phyloP scores from a whole-genome alignment of 2,888 invertebrate genomes.

The Drosophila anceps region DNA sequence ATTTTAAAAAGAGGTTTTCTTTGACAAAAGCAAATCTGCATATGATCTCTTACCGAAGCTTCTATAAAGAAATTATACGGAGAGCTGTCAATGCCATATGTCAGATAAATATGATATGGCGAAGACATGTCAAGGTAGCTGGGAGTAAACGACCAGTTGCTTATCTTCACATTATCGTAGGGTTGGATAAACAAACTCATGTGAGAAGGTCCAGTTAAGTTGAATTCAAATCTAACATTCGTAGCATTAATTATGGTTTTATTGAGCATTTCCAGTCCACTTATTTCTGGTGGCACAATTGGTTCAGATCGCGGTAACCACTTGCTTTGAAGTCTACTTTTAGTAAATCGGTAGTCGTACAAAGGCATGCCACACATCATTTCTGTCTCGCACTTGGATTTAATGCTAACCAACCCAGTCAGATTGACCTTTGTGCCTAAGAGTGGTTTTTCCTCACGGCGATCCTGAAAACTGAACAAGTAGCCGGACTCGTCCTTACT shows the following conservation, averaged over 20 bases:
- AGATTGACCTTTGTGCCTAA: conserved; percentile 52
- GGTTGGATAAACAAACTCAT: conserved; percentile 78
- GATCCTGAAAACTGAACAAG: conserved; percentile 85
- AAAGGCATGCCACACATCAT: conserved; percentile 80
- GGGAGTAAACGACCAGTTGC: conserved; percentile 75
- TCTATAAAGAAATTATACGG: conserved; percentile 76
- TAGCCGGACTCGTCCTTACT: conserved; percentile 85
- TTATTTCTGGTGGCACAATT: conserved; percentile 56
- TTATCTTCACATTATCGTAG: conserved; percentile 60
- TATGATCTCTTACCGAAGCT: conserved; percentile 45
- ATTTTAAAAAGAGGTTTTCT: neutral
- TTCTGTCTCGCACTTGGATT: conserved; percentile 59
- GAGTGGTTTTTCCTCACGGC: conserved; percentile 59
- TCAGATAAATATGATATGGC: conserved; percentile 74
- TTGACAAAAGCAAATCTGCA: neutral
- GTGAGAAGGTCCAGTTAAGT: conserved; percentile 73
- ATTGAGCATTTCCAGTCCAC: conserved; percentile 62
- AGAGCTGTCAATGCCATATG: conserved; percentile 68
- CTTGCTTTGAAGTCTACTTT: conserved; percentile 41
- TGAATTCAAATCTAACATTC: conserved; percentile 66
- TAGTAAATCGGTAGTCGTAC: conserved; percentile 68
- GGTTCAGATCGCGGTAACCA: conserved; percentile 70
- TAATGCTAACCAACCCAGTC: conserved; percentile 55
- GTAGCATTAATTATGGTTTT: conserved; percentile 52
- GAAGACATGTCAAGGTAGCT: conserved; percentile 63